phyloP scores from a whole-genome alignment of 2,888 invertebrate species.

The Synergus itoensis region DNA sequence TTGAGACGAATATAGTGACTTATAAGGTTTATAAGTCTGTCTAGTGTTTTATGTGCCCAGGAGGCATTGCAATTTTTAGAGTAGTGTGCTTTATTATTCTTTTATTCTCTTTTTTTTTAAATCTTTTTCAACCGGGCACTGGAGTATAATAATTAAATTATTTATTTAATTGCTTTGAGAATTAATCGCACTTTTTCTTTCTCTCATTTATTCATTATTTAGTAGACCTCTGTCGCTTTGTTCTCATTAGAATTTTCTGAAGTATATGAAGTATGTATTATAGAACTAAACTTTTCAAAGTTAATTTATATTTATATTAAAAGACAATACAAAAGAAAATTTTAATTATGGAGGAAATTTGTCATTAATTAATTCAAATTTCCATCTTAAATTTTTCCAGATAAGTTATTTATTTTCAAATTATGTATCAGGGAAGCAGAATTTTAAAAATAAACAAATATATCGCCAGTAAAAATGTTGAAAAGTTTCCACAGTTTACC shows the following conservation, averaged over 20 bases:
- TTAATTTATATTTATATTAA: neutral
- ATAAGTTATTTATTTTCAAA: too few relatives aligned
- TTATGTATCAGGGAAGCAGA: too few relatives aligned
- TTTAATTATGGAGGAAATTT: neutral
- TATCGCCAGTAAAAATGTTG: too few relatives aligned
- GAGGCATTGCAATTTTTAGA: constrained; percentile 19
- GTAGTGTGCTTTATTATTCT: constrained; percentile 30
- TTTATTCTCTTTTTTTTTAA: constrained; percentile 13
- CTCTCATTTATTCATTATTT: neutral
- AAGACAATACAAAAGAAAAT: neutral
- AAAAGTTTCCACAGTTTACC: too few relatives aligned
- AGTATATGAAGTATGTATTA: neutral
- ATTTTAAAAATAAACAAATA: too few relatives aligned
- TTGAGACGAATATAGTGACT: constrained; percentile 18
- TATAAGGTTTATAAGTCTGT: constrained; percentile 34
- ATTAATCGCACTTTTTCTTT: neutral
- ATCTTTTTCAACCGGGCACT: neutral
- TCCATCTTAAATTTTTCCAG: neutral
- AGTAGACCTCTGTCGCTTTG: neutral
- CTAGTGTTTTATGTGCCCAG: constrained; percentile 27
- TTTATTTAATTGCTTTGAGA: constrained; percentile 15
- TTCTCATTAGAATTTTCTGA: neutral
- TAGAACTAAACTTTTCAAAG: neutral
- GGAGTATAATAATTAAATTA: constrained; percentile 30
- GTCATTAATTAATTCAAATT: neutral